Evolutionary conservation across 2,113 vertebrate genomes (phyloP).

Genomic region (Muntiacus reevesi): DNA sequence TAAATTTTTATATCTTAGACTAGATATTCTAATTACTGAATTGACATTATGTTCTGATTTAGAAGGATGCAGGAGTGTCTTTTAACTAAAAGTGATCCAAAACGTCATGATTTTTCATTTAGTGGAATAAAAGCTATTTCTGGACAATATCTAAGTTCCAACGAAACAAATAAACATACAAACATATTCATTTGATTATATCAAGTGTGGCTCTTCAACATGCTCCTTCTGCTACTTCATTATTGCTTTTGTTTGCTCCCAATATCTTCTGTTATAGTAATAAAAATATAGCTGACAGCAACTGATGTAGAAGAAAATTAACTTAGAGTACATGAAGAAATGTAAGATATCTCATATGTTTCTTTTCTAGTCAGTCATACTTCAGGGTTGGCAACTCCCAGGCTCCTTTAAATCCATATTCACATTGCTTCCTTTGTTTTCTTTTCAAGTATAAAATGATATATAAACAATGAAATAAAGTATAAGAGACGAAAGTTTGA

Average conservation of each 20-base stretch:
- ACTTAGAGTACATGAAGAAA: background rate
- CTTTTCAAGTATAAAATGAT: background rate
- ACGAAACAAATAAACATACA: background rate
- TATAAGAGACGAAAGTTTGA: background rate
- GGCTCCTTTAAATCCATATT: background rate
- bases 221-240: background rate
- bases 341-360: background rate
- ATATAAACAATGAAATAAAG: background rate
- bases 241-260: background rate
- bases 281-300: background rate
- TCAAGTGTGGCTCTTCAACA: background rate
- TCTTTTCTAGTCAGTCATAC: background rate
- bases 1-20: background rate
- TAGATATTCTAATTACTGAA: background rate
- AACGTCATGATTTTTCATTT: background rate
- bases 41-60: slow-evolving; percentile 8
- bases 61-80: background rate
- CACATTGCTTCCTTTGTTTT: background rate
- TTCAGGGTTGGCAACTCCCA: background rate
- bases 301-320: background rate
- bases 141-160: background rate
- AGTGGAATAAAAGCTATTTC: background rate
- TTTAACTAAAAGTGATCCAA: background rate
- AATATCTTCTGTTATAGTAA: background rate
- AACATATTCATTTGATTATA: background rate